Conservation (phyloP, 2,113 vertebrate species). For the Machaerirhynchus nigripectus region DNA sequence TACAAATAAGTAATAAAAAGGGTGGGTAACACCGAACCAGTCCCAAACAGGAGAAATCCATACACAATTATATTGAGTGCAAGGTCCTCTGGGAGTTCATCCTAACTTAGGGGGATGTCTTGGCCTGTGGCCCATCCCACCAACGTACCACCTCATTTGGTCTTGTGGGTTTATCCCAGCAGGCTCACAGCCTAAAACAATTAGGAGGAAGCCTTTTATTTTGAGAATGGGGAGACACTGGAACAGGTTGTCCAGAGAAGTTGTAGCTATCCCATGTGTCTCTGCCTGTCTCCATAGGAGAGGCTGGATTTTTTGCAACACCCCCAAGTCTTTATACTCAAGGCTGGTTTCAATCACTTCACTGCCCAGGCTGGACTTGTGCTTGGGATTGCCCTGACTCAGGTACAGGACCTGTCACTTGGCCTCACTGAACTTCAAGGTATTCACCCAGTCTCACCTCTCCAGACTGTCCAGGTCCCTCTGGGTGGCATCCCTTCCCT, state of each 20-base stretch:
- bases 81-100: no score
- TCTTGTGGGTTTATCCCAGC: no score
- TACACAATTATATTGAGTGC: no score
- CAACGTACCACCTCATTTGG: no score
- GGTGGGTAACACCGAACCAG: no score
- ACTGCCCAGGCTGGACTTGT: neutral
- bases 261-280: neutral
- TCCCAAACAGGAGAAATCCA: no score
- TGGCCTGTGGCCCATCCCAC: no score
- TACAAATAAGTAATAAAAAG: no score
- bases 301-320: neutral
- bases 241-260: neutral
- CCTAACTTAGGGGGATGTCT: no score
- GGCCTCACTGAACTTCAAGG: accelerated
- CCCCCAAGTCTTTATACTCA: no score
- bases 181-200: no score
- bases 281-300: neutral
- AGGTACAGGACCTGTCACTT: neutral
- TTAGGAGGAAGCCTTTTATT: neutral
- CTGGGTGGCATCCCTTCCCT: neutral
- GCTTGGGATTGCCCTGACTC: no score
- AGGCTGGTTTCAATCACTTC: neutral
- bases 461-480: neutral
- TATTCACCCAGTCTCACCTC: accelerated
- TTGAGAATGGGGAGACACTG: neutral